Evolutionary conservation across 2,888 invertebrate species (phyloP).

Genomic region (Macrosoma leucophasiata): DNA sequence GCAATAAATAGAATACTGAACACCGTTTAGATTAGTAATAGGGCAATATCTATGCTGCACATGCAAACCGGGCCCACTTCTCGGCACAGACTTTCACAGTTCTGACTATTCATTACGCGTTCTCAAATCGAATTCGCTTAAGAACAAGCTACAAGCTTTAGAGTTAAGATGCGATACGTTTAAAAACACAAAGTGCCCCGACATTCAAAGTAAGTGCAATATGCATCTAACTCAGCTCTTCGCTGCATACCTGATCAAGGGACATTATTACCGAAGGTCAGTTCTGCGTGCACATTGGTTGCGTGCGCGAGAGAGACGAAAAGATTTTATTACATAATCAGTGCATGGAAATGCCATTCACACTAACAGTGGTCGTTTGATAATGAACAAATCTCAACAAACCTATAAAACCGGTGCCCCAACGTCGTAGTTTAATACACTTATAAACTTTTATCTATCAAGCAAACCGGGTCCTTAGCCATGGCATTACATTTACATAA

Average conservation of each 20-base stretch:
- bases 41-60: constrained; percentile 38
- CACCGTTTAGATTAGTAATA: too few relatives aligned
- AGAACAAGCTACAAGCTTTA: constrained; percentile 33
- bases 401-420: constrained; percentile 24
- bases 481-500: constrained; percentile 27
- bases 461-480: constrained; percentile 20
- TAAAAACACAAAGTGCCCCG: constrained; percentile 21
- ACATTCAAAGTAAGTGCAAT: constrained; percentile 35
- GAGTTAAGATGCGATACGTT: constrained; percentile 29
- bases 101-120: constrained; percentile 43
- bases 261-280: constrained; percentile 58
- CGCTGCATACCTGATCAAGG: constrained; percentile 42
- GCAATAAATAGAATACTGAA: too few relatives aligned
- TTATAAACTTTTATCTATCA: constrained; percentile 22
- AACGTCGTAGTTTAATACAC: constrained; percentile 19
- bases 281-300: constrained; percentile 48
- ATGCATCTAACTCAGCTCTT: constrained; percentile 44
- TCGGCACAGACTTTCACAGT: constrained; percentile 62
- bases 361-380: constrained; percentile 10
- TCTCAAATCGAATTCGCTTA: constrained; percentile 43
- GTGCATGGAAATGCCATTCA: constrained; percentile 26
- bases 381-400: constrained; percentile 22
- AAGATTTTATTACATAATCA: constrained; percentile 19
- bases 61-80: constrained; percentile 47
- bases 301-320: constrained; percentile 34